Conservation (phyloP, 2,113 vertebrate species). For the Poeciliopsis prolifica region DNA sequence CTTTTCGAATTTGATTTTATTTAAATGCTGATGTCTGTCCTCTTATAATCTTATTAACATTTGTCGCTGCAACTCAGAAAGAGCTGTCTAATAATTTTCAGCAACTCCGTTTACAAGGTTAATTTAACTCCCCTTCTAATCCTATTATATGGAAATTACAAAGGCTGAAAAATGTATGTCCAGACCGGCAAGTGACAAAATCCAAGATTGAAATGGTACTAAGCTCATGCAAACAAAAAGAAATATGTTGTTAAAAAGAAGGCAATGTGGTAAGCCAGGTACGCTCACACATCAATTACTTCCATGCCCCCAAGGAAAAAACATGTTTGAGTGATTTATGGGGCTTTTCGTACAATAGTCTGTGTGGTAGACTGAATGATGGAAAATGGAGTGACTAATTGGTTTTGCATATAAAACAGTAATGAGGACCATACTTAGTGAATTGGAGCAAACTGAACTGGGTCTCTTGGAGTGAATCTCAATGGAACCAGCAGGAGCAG, state of each 20-base stretch:
- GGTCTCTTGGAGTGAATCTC: constrained; percentile 10
- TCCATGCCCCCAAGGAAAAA: background rate
- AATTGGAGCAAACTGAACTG: constrained; percentile 17
- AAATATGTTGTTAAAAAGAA: background rate
- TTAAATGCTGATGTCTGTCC: background rate
- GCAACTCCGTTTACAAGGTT: background rate
- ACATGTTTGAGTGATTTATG: background rate
- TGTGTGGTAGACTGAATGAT: constrained; percentile 12
- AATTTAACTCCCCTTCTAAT: background rate
- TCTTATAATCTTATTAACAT: background rate
- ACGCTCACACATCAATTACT: background rate
- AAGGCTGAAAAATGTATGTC: background rate
- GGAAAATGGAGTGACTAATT: background rate
- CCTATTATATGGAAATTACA: background rate
- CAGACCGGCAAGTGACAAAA: background rate
- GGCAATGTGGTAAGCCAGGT: background rate
- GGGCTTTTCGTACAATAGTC: background rate
- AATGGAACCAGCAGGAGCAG: constrained; percentile 4
- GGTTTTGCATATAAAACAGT: constrained; percentile 3
- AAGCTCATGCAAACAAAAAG: background rate
- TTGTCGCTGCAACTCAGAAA: background rate
- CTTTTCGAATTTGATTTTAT: background rate
- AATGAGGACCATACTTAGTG: background rate
- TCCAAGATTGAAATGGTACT: background rate
- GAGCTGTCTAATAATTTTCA: background rate